Evolutionary conservation across 1,140 invertebrate species (phyloP).

Genomic region (Doryteuthis pealeii): DNA sequence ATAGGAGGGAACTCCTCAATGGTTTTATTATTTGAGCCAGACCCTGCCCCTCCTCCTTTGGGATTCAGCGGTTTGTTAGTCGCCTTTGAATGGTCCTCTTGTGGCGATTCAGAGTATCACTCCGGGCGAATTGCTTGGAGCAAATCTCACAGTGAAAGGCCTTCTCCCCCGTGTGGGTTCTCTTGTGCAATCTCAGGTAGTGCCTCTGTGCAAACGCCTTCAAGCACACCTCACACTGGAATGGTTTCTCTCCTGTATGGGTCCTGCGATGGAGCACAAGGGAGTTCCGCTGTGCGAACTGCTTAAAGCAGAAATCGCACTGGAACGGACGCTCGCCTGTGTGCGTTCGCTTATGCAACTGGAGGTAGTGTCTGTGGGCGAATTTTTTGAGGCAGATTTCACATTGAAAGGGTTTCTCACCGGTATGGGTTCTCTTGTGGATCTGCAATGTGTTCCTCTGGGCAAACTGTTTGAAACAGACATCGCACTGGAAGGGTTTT

Average conservation of each 20-base stretch:
- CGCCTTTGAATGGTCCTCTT: conserved; percentile 22
- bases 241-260: conserved; percentile 56
- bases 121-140: conserved; percentile 57
- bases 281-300: conserved; percentile 33
- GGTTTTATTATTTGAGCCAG: background rate
- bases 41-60: background rate
- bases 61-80: background rate
- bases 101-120: conserved; percentile 14
- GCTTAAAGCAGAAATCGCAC: conserved; percentile 36
- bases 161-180: conserved; percentile 46
- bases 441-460: background rate
- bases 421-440: conserved; percentile 1
- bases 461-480: conserved; percentile 69
- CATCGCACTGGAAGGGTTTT: conserved; percentile 70
- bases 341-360: conserved; percentile 75
- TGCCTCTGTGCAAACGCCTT: conserved; percentile 33
- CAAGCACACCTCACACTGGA: conserved; percentile 58
- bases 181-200: conserved; percentile 47
- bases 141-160: conserved; percentile 62
- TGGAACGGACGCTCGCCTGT: conserved; percentile 16
- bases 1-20: conserved; percentile 4
- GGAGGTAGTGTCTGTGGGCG: conserved; percentile 67
- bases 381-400: conserved; percentile 68
- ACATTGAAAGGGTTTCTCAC: conserved; percentile 58
- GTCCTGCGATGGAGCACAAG: conserved; percentile 50